Base-by-base conservation (phyloP, 2,797 vertebrate species). In the Sebastolobus alascanus region DNA sequence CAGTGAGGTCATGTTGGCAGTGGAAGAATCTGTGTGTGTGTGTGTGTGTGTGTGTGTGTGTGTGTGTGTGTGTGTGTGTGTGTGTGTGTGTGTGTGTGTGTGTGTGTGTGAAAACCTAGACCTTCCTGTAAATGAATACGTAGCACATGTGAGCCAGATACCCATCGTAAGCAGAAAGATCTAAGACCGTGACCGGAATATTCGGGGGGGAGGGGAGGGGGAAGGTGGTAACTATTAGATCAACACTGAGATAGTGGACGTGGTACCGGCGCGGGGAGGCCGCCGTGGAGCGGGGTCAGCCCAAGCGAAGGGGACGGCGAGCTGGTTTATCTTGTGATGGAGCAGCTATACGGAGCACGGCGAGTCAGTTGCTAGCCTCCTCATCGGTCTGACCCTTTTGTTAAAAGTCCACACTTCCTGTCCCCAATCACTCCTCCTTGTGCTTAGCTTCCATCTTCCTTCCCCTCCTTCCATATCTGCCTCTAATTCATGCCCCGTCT, bases 251-350 rank as follows among this genome's bases (percentile, higher is more conserved):
- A 91, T 92, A 84, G 84, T 29, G 92, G 91, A 90, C 82, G 83
- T 72, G 80, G 88, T 85, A 84, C 75, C 66, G 75, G 80, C 56
- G 29, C 79, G 77, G 74, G 81, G 90, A 86, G 81, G 87, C 82
- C 75, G 82, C 65, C 29, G 31, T 87, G 80, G 90, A 79, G 77
- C 78, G 14, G 86, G 87, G 84, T 95, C 86, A 83, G 77, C 82
- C 86, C 78, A 82, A 76, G 66, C 46, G 68, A 90, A 82, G 54
- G 60, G 25, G 74, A 90, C 80, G 82, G 78, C 79, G 73, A 86
- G 79, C 85, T 65, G 81, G 90, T 89, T 90, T 93, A 93, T 91
- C 92, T 91, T 79, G 92, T 89, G 85, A 93, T 90, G 65, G 88
- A 91, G 78, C 90, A 79, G 92, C 77, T 27, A 25, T 25, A 77